phyloP scores from a whole-genome alignment of 2,797 vertebrate genomes.

The Sebastes hopkinsi region DNA sequence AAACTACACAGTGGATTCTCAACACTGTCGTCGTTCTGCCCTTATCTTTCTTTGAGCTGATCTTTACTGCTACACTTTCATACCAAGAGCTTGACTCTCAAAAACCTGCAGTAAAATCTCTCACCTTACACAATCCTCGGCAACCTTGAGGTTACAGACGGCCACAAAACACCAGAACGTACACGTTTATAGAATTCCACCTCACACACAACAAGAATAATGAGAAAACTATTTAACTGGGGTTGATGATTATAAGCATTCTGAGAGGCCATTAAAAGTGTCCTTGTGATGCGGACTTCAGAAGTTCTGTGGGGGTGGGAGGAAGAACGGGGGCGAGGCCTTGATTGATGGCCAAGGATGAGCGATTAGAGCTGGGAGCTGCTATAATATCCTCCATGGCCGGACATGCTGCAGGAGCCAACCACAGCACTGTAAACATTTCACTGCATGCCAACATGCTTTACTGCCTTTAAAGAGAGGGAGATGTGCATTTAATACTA shows the following conservation, averaged over 20 bases:
- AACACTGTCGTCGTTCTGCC: background rate
- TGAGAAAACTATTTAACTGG: slow-evolving; percentile 60
- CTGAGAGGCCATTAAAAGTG: slow-evolving; percentile 64
- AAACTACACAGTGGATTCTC: background rate
- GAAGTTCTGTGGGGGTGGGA: slow-evolving; percentile 31
- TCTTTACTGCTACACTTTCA: slow-evolving; percentile 38
- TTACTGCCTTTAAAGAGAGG: slow-evolving; percentile 66
- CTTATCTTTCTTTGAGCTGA: slow-evolving; percentile 22
- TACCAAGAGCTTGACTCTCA: slow-evolving; percentile 25
- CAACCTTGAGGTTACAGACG: slow-evolving; percentile 51
- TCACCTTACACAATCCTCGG: slow-evolving; percentile 33
- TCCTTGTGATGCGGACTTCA: slow-evolving; percentile 58
- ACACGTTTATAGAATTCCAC: slow-evolving; percentile 51
- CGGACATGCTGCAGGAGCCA: slow-evolving; percentile 46
- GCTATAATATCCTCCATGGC: slow-evolving; percentile 59
- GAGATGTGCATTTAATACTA: slow-evolving; percentile 71
- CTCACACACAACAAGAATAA: slow-evolving; percentile 54
- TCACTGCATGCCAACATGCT: slow-evolving; percentile 68
- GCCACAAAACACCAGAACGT: slow-evolving; percentile 46
- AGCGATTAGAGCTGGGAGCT: slow-evolving; percentile 63
- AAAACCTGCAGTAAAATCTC: slow-evolving; percentile 32
- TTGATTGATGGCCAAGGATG: slow-evolving; percentile 73
- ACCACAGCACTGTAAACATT: slow-evolving; percentile 72
- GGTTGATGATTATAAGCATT: slow-evolving; percentile 61
- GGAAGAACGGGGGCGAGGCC: slow-evolving; percentile 18